A percentile compares a stretch with the other conserved stretches of the same genome.
Evolutionary conservation across 1,140 invertebrate genomes (phyloP).

Genomic region (Zaprionus davidi): DNA sequence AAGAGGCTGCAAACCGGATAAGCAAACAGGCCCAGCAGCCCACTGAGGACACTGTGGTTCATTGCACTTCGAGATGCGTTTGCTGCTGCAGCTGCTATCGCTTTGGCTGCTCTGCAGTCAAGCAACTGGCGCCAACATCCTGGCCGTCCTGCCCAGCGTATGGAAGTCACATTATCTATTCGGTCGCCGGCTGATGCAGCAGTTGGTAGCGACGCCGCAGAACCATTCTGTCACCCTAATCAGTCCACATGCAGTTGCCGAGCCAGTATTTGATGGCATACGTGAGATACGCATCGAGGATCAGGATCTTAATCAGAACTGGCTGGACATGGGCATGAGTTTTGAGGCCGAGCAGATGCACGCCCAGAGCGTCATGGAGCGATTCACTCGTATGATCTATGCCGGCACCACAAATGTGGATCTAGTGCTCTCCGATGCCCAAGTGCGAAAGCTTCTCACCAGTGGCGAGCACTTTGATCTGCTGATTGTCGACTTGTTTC

Average conservation of each 20-base stretch:
- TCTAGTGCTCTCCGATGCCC: constrained; percentile 59
- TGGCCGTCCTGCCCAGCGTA: constrained; percentile 77
- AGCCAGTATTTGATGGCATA: constrained; percentile 40
- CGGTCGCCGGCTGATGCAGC: constrained; percentile 81
- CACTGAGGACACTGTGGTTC: constrained; percentile 30
- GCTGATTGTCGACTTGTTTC: constrained; percentile 72
- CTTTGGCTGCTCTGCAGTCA: constrained; percentile 45
- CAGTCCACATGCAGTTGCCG: constrained; percentile 54
- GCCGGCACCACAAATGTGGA: constrained; percentile 77
- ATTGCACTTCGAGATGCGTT: constrained; percentile 54
- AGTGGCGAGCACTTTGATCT: constrained; percentile 76
- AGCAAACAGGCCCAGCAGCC: constrained; percentile 37
- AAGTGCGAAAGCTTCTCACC: constrained; percentile 65
- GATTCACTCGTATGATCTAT: constrained; percentile 74
- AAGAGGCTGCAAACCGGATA: constrained; percentile 64
- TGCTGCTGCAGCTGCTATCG: constrained; percentile 50
- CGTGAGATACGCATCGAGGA: constrained; percentile 70
- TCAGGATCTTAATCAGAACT: constrained; percentile 78
- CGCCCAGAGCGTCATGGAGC: constrained; percentile 66
- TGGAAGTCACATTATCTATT: constrained; percentile 82
- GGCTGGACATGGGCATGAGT: constrained; percentile 84
- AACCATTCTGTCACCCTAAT: constrained; percentile 85
- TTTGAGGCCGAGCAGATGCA: constrained; percentile 70
- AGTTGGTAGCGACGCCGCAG: constrained; percentile 77
- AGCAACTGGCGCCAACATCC: constrained; percentile 62